phyloP scores from a whole-genome alignment of 2,888 invertebrate species.

The Hirtodrosophila duncani region DNA sequence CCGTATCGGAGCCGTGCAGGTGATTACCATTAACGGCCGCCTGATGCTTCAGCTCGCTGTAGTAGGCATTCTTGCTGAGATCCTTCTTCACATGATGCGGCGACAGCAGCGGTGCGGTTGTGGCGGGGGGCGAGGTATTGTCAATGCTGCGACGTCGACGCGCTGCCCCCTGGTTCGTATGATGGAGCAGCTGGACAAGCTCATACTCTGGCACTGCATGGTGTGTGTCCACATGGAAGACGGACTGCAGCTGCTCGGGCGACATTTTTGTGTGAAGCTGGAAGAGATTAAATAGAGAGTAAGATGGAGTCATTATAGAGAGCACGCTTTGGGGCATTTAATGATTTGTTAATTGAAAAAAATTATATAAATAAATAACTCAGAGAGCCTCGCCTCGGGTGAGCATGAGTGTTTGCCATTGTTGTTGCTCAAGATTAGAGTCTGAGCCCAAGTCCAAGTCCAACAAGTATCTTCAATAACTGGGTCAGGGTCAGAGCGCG shows the following conservation, averaged over 20 bases:
- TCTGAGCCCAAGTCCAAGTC: conserved; percentile 31
- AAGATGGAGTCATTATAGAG: conserved; percentile 22
- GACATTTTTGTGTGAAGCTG: conserved; percentile 95
- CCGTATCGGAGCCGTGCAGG: conserved; percentile 29
- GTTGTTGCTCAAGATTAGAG: conserved; percentile 64
- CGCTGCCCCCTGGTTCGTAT: conserved; percentile 63
- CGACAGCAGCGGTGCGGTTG: conserved; percentile 25
- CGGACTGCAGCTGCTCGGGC: conserved; percentile 86
- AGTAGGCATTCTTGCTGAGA: conserved; percentile 78
- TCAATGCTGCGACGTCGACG: conserved; percentile 76
- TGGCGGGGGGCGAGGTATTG: not conserved
- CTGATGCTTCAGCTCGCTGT: conserved; percentile 74
- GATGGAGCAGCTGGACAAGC: conserved; percentile 87
- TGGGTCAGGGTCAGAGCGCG: conserved; percentile 65
- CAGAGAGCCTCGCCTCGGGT: no score
- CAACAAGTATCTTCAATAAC: conserved; percentile 57
- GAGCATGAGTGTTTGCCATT: conserved; percentile 56
- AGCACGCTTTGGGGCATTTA: conserved; percentile 64
- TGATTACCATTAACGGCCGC: conserved; percentile 45
- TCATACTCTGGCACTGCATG: conserved; percentile 91
- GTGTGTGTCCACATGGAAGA: conserved; percentile 87
- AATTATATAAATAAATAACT: conserved; percentile 63
- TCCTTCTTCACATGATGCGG: conserved; percentile 78
- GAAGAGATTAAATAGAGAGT: conserved; percentile 3
- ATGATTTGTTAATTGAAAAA: conserved; percentile 54